A percentile compares a stretch with the other conserved stretches of the same genome.
phyloP scores from a whole-genome alignment of 2,888 invertebrate genomes.

The Pammene fasciana region DNA sequence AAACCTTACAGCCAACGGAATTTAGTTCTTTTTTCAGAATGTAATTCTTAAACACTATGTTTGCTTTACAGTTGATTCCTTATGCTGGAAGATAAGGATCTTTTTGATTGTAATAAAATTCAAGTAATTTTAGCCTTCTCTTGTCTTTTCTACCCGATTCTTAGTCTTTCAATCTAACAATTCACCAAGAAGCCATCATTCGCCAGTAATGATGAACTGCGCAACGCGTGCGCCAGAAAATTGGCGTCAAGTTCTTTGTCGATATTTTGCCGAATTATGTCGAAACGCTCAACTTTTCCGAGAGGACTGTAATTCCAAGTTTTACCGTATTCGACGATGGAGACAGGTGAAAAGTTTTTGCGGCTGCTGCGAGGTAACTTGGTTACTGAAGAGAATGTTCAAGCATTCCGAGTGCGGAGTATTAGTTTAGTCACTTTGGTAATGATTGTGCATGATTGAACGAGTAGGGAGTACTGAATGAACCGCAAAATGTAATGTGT shows the following conservation, averaged over 20 bases:
- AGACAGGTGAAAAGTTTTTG: conserved; percentile 37
- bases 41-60: no score
- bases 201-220: conserved; percentile 23
- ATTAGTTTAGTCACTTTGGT: conserved; percentile 13
- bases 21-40: no score
- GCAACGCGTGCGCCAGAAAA: conserved; percentile 9
- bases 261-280: conserved; percentile 32
- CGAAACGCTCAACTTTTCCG: conserved; percentile 16
- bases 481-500: conserved; percentile 1
- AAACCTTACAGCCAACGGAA: no score
- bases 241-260: conserved; percentile 14
- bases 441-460: conserved; percentile 11
- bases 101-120: no score
- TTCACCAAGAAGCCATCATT: conserved; percentile 1
- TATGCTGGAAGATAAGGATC: no score
- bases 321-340: conserved; percentile 22
- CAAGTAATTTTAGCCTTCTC: neutral
- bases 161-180: conserved; percentile 7
- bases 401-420: neutral
- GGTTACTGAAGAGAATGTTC: conserved; percentile 23
- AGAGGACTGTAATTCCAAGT: conserved; percentile 25
- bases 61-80: no score
- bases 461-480: neutral
- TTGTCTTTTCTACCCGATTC: conserved; percentile 10
- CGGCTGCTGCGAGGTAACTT: conserved; percentile 23